Evolutionary conservation across 2,888 invertebrate species (phyloP), one percentile per base, ranked within the genome.

Genomic region (Diaphora mendica): DNA sequence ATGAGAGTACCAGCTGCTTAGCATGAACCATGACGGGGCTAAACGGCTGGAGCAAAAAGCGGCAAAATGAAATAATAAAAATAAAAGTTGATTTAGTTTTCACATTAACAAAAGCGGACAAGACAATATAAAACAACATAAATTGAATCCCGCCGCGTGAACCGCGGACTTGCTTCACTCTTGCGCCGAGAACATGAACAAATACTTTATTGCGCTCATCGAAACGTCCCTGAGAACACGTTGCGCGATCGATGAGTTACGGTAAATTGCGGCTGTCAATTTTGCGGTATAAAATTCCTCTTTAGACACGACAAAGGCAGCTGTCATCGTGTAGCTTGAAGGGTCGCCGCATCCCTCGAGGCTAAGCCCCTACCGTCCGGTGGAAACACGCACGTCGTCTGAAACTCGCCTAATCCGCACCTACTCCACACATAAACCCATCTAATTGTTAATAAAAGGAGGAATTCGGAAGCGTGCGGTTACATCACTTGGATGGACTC

Each of bases 361-460:
- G 91, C 91, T 95, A 95, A 95, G 95, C 95, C 92, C 90, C 89
- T 88, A 89, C 86, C 90, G 89, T 83, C 86, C 88, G 86, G 84
- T 84, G 82, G 87, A 91, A 94, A 93, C 95, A 95, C 95, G 95
- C 93, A 92, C 94, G 90, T 88, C 90, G 87, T 87, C 90, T 91
- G 90, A 89, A 87, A 90, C 91, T 90, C 91, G 83, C 88, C 91
- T 94, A 94, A 95, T 94, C 94, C 94, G 88, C 91, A 91, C 92
- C 94, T 93, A 92, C 93, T 92, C 91, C 89, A 88, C 93, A 94
- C 93, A 94, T 94, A 94, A 95, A 95, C 93, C 94, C 94, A 93
- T 93, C 95, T 95, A 95, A 95, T 95, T 95, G 95, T 94, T 94
- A 95, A 95, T 95, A 95, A 95, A 94, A 93, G 92, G 91, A 92